These are phyloP conservation scores for Oncorhynchus kisutch DNA, from an alignment of 2,113 vertebrate species.

Conservation along the genomic window DNA sequence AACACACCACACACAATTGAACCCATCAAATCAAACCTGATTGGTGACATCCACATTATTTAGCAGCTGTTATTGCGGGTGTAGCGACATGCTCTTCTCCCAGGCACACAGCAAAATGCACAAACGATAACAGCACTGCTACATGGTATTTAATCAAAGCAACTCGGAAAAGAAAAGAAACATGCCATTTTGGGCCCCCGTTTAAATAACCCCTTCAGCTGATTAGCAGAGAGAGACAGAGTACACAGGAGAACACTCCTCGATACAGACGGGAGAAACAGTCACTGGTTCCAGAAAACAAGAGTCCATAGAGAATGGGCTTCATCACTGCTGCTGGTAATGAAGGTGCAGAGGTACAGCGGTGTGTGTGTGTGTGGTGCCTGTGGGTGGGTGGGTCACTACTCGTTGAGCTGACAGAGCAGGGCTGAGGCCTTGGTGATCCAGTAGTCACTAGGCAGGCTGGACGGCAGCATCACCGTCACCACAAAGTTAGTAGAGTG, in stretches of 20 bases:
- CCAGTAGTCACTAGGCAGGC: constrained; percentile 74
- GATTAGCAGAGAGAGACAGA: not conserved
- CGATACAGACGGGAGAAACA: too few species aligned
- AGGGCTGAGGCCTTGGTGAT: constrained; percentile 78
- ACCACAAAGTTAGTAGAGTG: constrained; percentile 82
- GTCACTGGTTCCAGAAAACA: not conserved
- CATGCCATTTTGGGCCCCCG: not conserved
- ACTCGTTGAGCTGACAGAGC: constrained; percentile 78
- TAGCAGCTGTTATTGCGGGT: too few species aligned
- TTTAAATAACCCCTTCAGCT: not conserved
- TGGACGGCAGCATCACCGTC: constrained; percentile 75
- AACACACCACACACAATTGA: too few species aligned
- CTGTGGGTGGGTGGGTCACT: constrained; percentile 3
- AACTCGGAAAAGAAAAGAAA: not conserved
- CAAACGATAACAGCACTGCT: not conserved
- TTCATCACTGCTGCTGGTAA: too few species aligned
- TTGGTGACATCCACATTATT: too few species aligned
- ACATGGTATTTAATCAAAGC: not conserved
- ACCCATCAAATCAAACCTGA: too few species aligned
- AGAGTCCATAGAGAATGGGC: not conserved
- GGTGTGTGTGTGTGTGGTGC: not conserved
- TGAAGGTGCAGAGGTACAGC: too few species aligned
- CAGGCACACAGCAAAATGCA: not conserved
- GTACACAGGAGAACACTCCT: not conserved
- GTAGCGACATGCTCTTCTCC: too few species aligned